Base-by-base conservation (phyloP, 2,888 invertebrate species). In the Tillus elongatus region DNA sequence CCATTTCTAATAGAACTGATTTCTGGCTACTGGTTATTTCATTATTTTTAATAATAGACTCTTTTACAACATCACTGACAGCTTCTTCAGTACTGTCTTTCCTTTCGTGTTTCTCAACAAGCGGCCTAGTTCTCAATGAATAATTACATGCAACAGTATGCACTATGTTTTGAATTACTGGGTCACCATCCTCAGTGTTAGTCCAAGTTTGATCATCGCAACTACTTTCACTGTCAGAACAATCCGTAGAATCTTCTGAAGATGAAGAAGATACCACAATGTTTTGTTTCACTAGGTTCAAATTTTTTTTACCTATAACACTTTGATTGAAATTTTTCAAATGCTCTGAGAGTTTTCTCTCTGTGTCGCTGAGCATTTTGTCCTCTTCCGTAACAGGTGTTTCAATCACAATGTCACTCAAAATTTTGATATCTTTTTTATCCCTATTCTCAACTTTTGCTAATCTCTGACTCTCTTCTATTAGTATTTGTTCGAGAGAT, bases 281-380 rank as follows among this genome's bases (percentile, higher is more conserved):
- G n/a, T 19, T 19, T 4, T 24, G 19, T 24, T 50, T 48, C 26
- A 62, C 44, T 35, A 63, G 42, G 40, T 41, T 57, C 35, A 63
- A 48, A 48, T 62, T 60, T 40, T 63, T 63, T 35, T 56, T 55
- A 2, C 52, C 63, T 4, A 59, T 55, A 6, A 58, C 44, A 34
- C 49, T 54, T 10, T 44, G 36, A 36, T 56, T 55, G 33, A 61
- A 54, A 2, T 39, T 39, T 15, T 48, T 45, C 30, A 53, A 16
- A 35, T 40, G 42, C 34, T 46, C 42, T 26, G 28, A 36, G 6
- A 36, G 16, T 10, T 26, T 38, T 8, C 35, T 14, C 2, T 16
- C 12, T 27, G 38, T 37, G 15, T 27, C 4, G 15, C 10, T 1
- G 30, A 11, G 12, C 8, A 29, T 30, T 13, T 28, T 19, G 10